Percentiles rank a stretch among this genome's conserved stretches.
Conservation (phyloP, 2,888 invertebrate genomes). For the Ganaspis brasiliensis region DNA sequence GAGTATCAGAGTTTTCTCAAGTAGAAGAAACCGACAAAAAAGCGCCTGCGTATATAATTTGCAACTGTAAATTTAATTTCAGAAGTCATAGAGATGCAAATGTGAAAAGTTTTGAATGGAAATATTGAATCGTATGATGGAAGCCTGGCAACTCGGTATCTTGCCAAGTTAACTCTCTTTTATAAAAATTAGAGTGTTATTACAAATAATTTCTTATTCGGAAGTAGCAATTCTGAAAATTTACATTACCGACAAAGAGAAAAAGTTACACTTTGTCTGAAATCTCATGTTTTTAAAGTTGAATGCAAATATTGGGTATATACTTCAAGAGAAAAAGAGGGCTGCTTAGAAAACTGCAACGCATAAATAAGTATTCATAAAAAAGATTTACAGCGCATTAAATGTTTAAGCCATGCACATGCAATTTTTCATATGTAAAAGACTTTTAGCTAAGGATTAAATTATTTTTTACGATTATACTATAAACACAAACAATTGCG, state of each 20-base stretch:
- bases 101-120: slow-evolving; percentile 29
- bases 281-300: slow-evolving; percentile 22
- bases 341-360: neutral
- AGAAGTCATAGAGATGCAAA: slow-evolving; percentile 24
- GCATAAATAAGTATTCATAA: slow-evolving; percentile 5
- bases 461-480: neutral
- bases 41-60: slow-evolving; percentile 5
- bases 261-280: neutral
- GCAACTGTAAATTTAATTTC: slow-evolving; percentile 9
- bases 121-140: slow-evolving; percentile 10
- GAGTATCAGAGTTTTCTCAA: neutral
- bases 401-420: neutral
- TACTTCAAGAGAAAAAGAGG: neutral
- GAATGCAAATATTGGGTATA: slow-evolving; percentile 30
- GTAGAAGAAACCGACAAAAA: neutral
- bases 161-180: neutral
- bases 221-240: neutral
- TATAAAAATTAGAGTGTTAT: slow-evolving; percentile 1
- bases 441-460: neutral
- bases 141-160: neutral
- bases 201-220: slow-evolving; percentile 19
- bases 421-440: neutral
- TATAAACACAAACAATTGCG: no score
- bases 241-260: slow-evolving; percentile 25
- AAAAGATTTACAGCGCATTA: slow-evolving; percentile 14